Evolutionary conservation across 2,888 invertebrate genomes (phyloP), one percentile per base, ranked within the genome.

Genomic region (Andrena trimmerana): DNA sequence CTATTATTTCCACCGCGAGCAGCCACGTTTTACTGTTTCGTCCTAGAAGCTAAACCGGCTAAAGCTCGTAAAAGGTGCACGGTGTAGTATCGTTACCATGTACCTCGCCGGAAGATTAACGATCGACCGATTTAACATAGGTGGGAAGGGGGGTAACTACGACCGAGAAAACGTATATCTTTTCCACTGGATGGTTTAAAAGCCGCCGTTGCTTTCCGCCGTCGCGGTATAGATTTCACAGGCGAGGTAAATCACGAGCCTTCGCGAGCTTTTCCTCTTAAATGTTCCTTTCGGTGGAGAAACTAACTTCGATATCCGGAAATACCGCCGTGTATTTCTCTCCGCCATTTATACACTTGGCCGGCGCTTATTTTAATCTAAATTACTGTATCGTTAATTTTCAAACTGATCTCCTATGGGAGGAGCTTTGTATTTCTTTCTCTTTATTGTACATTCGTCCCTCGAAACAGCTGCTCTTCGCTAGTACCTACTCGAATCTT

Each of bases 111-210:
- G 29, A 75, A 83, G 78, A 87, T 85, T 80, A 86, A 86, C 87
- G 81, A 78, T 78, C 87, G 79, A 63, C 60, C 76, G 63, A 74
- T 84, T 87, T 72, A 81, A 84, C 84, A 70, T 71, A 57, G 65
- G 73, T 75, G 57, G 42, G 42, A 4, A 42, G 42, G 3, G 4
- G 42, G 4, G 42, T 52, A 75, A 57, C 52, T 33, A 60, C 63
- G 59, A n/a, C 66, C 69, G 82, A 65, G 74, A 33, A 81, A 74
- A 69, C 70, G 68, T 81, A 81, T 69, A 60, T 85, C 79, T 80
- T 52, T 81, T 70, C 70, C 73, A 52, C 42, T 60, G 57, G 68
- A 50, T 42, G 81, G 54, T 66, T 82, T 67, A 59, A 71, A 74
- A 75, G 59, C 48, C 59, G n/a, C 57, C 24, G 57, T 50, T 36